Evolutionary conservation across 2,888 invertebrate species (phyloP), one percentile per base, ranked within the genome.

Genomic region (Ophion costatus): DNA sequence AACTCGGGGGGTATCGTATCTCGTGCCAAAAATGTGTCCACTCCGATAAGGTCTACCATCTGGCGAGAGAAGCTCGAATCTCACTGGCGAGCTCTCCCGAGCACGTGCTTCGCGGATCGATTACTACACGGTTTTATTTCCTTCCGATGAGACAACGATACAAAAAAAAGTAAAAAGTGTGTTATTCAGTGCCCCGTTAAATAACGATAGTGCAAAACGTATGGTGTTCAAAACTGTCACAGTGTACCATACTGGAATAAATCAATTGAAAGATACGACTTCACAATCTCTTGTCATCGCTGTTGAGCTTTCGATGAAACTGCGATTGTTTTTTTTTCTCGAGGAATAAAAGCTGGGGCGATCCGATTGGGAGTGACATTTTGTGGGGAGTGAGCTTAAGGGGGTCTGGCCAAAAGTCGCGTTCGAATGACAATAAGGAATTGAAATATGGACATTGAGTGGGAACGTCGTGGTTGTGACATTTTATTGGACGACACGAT

Each of bases 91-190:
- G 24, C 17, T 61, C 33, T 79, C 22, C 17, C 63, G 22, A 81
- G 33, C 81, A 81, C 81, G 84, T 79, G 78, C 78, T 79, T n/a
- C 51, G 45, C 56, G 17, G 66, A 84, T 81, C 81, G 78, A 84
- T 84, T 75, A 29, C 67, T 78, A 29, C 22, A 63, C 6, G 22
- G 29, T 71, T 69, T 79, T 59, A 17, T 56, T 61, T n/a, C 57
- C 42, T 59, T 71, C 33, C 38, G 14, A 45, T 22, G 1, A 69
- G 61, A 59, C 10, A 20, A 56, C 1, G 57, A 59, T n/a, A 33
- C 22, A 3, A 59, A 61, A 42, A 61, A 14, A 14, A 4, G 14
- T 14, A 10, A 10, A 45, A 45, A 14, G 45, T 45, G 45, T 1
- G 45, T 45, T 45, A 14, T 45, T 14, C 14, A 0, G 45, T 45